phyloP scores from a whole-genome alignment of 2,888 invertebrate species.

The Eupithecia insigniata region DNA sequence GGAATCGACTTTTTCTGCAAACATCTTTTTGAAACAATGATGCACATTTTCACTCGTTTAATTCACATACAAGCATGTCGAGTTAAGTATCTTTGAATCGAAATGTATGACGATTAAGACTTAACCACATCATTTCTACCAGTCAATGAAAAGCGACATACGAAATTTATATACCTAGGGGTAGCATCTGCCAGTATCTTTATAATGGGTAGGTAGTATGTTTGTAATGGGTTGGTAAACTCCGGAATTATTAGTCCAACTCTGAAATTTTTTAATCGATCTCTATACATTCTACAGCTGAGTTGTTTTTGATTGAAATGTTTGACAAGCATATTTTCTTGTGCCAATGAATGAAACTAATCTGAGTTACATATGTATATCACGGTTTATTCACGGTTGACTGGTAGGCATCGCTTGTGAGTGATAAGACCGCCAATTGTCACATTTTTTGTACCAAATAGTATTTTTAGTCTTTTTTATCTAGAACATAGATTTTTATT shows the following conservation, averaged over 20 bases:
- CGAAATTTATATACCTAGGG: background rate
- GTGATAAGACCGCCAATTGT: no score
- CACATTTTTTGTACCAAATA: no score
- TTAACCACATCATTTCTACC: background rate
- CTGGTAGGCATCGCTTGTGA: no score
- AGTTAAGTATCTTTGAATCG: slow-evolving; percentile 19
- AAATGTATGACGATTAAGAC: slow-evolving; percentile 25
- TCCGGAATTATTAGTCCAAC: background rate
- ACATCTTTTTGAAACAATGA: slow-evolving; percentile 39
- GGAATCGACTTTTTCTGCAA: slow-evolving; percentile 29
- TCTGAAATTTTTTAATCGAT: background rate
- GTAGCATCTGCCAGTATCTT: background rate
- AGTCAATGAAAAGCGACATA: background rate
- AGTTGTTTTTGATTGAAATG: no score
- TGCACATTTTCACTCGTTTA: slow-evolving; percentile 36
- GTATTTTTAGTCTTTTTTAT: no score
- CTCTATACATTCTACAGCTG: background rate
- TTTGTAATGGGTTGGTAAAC: no score
- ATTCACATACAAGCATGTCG: slow-evolving; percentile 27
- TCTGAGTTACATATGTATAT: no score
- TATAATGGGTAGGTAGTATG: no score
- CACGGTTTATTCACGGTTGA: no score
- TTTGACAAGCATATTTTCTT: no score
- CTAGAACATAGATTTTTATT: no score
- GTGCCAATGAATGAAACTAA: no score